These are phyloP conservation scores for Yponomeuta evonymella DNA, from an alignment of 2,888 invertebrate species.

Conservation along the genomic window DNA sequence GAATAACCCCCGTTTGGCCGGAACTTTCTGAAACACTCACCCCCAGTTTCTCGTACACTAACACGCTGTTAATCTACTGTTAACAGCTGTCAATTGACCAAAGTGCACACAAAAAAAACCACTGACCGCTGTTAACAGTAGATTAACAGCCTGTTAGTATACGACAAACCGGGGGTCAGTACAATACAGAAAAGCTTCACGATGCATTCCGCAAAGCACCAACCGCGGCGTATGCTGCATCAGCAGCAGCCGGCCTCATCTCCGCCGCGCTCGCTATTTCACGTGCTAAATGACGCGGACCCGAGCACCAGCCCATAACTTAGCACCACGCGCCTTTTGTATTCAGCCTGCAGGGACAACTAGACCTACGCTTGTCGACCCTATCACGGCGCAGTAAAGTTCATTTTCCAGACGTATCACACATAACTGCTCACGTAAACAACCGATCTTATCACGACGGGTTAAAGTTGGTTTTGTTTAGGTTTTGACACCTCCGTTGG, in stretches of 20 bases:
- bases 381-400: background rate
- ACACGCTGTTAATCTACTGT: too few relatives aligned
- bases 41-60: too few relatives aligned
- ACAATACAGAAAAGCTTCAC: too few relatives aligned
- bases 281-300: constrained; percentile 9
- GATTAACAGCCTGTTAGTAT: too few relatives aligned
- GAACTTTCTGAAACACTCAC: too few relatives aligned
- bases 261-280: background rate
- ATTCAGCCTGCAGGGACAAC: background rate
- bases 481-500: background rate
- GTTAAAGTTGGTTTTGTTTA: background rate
- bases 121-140: too few relatives aligned
- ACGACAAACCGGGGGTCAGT: too few relatives aligned
- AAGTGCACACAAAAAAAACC: too few relatives aligned
- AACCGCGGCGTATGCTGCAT: background rate
- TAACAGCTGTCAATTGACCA: too few relatives aligned
- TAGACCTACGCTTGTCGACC: background rate
- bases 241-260: background rate
- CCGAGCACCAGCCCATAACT: constrained; percentile 1
- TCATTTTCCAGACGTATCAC: background rate
- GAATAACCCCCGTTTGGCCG: too few relatives aligned
- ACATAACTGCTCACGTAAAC: background rate
- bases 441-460: background rate
- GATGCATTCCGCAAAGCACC: background rate
- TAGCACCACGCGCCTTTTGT: background rate